Evolutionary conservation across 2,888 invertebrate species (phyloP), one percentile per base, ranked within the genome.

Genomic region (Cheilosia pagana): DNA sequence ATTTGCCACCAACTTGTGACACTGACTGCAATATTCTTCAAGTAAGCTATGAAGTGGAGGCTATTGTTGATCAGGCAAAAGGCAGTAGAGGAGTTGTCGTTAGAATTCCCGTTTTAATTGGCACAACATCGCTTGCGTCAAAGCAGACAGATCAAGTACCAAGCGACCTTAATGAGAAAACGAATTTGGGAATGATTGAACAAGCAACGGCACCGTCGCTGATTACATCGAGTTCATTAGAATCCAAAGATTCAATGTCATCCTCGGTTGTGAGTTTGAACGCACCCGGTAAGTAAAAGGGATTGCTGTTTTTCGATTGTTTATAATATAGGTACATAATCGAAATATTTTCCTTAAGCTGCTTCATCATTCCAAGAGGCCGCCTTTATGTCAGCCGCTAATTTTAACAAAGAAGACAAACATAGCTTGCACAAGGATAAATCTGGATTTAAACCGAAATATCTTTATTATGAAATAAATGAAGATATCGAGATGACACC

Each of bases 41-140:
- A 72, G 63, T 90, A 0, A 83, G 81, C 25, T 91, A 91, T 60
- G 91, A 91, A 86, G 79, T 91, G 19, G 90, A 90, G 57, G 90
- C 89, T 5, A 19, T 77, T 5, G 86, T 89, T 3, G 87, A 75
- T 16, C 88, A 88, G 0, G 71, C 48, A 10, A 86, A 87, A 1
- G 74, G 71, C 3, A 88, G 88, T 5, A 88, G 90, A 5, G 85
- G 53, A 0, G 87, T 90, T 0, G 16, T 59, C 1, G 88, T 75
- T 7, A 28, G 60, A 55, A 63, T 90, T 14, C 91, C 91, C 1
- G 85, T 91, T 1, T 55, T 86, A 21, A 88, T 91, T 25, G 88
- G 87, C 14, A 88, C 88, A 53, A 63, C 23, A 41, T 65, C 72
- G 21, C 55, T 62, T 55, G 10, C 0, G 60, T 50, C 2, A 8